Evolutionary conservation across 2,113 vertebrate species (phyloP), one percentile per base, ranked within the genome.

Genomic region (Myiopsitta monachus): DNA sequence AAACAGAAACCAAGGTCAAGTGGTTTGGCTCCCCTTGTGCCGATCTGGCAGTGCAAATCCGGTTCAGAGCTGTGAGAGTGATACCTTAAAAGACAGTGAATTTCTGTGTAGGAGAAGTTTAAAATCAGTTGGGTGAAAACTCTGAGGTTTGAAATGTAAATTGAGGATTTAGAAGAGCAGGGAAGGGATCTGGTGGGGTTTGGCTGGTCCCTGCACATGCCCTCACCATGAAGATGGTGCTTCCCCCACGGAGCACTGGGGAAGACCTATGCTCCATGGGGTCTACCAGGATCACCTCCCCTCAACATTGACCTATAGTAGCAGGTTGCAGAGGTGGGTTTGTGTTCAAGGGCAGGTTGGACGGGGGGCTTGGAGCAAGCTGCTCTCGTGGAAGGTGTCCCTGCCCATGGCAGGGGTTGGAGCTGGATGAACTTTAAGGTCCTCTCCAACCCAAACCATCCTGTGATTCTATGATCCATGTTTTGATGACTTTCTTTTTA

Each of bases 211-310:
- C 26, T 31, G 23, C 3, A 5, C 24, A 1, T 64, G 15, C 28
- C 30, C 49, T 18, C 15, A 7, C 85, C 47, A 21, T 28, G 21
- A 8, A 9, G 41, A 17, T 10, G 12, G 33, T 10, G 16, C 18
- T 17, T 55, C 6, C 22, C 16, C 16, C 4, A 2, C 0, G 5
- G 41, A 75, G 49, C n/a, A 41, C 61, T 9, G 28, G 1, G 3
- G 41, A 28, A 66, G 24, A 24, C 6, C 6, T 1, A 11, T 7
- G 54, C 33, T 39, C 24, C 21, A 6, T 11, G 52, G 52, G 31
- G 41, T 31, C 8, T 43, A 43, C 31, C 10, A 16, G 22, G 33
- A 12, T 8, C 55, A 8, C 36, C 49, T 30, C 17, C 47, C 36
- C 52, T 44, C 61, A 3, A 3, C 8, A 14, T 0, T 19, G 47